Base-by-base conservation (phyloP, 2,113 vertebrate species). In the Mesocricetus auratus region DNA sequence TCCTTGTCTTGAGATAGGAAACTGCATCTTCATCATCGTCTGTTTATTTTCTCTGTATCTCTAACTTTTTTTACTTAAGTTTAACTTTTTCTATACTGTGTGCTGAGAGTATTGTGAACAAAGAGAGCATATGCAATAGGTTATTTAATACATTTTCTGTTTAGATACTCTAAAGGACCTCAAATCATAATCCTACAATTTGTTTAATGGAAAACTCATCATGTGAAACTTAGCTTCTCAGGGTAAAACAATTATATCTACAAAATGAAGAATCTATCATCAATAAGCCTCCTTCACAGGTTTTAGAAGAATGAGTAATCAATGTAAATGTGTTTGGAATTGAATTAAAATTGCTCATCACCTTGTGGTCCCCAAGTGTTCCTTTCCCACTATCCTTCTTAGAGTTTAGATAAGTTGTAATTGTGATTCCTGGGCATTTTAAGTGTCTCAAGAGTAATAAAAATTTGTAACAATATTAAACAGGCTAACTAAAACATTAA, bases 1-100 rank as follows among this genome's bases (percentile, higher is more conserved):
- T 24, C n/a, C 42, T 86, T 86, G 33, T 81, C 66, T 93, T 81
- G 5, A 78, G 33, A 69, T 56, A 86, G 21, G 62, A 39, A 79
- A 31, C 68, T 74, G n/a, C 19, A 83, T 82, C 77, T 60, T n/a
- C 4, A 3, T 60, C 29, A 92, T 56, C 17, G 71, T 79, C 29
- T 21, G 8, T 50, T 95, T 87, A 82, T 89, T 86, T 86, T 89
- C 53, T 92, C 58, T 73, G 56, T 97, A 50, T 47, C 86, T 92
- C 66, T 95, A 85, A 90, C n/a, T 82, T 88, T 58, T 50, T 74
- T 60, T 45, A 42, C 15, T 77, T 42, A 79, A 50, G 29, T 88
- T 78, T 81, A 11, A 92, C 73, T 68, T 60, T 87, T 95, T 39
- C 22, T 45, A 88, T 60, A 15, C 39, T 56, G 42, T 92, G 90